Conservation (phyloP, 2,113 vertebrate genomes). For the Amphiprion percula region DNA sequence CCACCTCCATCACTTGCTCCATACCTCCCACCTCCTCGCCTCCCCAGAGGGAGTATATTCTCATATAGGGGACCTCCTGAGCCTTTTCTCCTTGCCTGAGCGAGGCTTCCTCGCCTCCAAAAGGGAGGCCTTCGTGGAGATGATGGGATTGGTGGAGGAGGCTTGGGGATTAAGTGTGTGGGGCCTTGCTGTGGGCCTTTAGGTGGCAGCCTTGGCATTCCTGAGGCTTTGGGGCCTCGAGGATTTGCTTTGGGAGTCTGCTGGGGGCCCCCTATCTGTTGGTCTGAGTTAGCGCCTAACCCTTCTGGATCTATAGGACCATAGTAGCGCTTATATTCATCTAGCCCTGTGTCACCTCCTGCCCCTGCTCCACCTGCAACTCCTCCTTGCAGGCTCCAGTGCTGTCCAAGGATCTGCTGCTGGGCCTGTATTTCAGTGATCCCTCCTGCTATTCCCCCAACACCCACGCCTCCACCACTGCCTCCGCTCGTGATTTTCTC, state of each 20-base stretch:
- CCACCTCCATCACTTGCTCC: conserved; percentile 74
- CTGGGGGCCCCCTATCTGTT: conserved; percentile 73
- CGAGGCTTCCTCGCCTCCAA: conserved; percentile 83
- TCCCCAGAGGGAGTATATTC: conserved; percentile 84
- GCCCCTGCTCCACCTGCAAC: conserved; percentile 48
- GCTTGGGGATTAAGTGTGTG: conserved; percentile 76
- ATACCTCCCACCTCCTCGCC: conserved; percentile 86
- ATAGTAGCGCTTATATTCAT: conserved; percentile 93
- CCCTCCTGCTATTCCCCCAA: conserved; percentile 80
- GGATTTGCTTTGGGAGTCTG: conserved; percentile 82
- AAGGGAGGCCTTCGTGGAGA: conserved; percentile 80
- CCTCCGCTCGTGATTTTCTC: conserved; percentile 82
- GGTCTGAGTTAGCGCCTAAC: conserved; percentile 80
- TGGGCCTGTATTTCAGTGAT: conserved; percentile 79
- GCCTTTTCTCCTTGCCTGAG: conserved; percentile 79
- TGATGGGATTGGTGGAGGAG: conserved; percentile 73
- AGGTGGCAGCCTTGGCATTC: conserved; percentile 72
- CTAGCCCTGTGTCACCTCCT: conserved; percentile 80
- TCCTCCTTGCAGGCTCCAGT: conserved; percentile 76
- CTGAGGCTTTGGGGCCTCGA: conserved; percentile 75
- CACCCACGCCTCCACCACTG: conserved; percentile 73
- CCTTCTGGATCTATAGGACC: conserved; percentile 94
- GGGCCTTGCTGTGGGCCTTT: conserved; percentile 74
- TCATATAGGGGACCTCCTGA: conserved; percentile 83
- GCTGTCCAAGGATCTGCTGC: conserved; percentile 76